Conservation (phyloP, 2,888 invertebrate genomes). For the Cremastinae sp. region DNA sequence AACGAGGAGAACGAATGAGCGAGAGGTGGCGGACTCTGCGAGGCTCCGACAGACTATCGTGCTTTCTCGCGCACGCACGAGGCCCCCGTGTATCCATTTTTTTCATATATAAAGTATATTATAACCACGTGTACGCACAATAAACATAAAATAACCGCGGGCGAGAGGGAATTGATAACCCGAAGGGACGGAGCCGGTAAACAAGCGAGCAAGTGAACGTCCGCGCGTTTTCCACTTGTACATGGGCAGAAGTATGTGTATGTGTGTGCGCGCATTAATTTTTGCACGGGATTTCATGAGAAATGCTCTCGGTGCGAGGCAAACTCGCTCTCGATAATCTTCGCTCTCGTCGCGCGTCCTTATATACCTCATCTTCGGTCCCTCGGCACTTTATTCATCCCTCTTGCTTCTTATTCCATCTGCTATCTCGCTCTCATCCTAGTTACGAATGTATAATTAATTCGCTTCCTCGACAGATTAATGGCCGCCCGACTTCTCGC, state of each 20-base stretch:
- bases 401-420: slow-evolving; percentile 22
- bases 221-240: background rate
- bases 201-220: slow-evolving; percentile 48
- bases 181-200: slow-evolving; percentile 48
- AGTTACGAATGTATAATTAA: slow-evolving; percentile 71
- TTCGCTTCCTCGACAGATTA: slow-evolving; percentile 70
- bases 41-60: slow-evolving; percentile 25
- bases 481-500: slow-evolving; percentile 62
- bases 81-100: slow-evolving; percentile 18
- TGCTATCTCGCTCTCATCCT: slow-evolving; percentile 33
- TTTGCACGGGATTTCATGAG: slow-evolving; percentile 3
- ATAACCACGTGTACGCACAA: slow-evolving; percentile 15
- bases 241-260: slow-evolving; percentile 6
- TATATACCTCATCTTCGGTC: slow-evolving; percentile 49
- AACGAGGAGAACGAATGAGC: slow-evolving; percentile 61
- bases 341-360: slow-evolving; percentile 39
- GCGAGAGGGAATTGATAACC: slow-evolving; percentile 59
- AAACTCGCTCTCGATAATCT: slow-evolving; percentile 62
- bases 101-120: slow-evolving; percentile 20
- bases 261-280: slow-evolving; percentile 12
- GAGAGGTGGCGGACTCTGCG: slow-evolving; percentile 55
- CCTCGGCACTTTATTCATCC: slow-evolving; percentile 41
- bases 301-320: slow-evolving; percentile 50
- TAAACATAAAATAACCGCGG: slow-evolving; percentile 38
- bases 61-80: too few relatives aligned